Conservation (phyloP, 2,888 invertebrate genomes). For the Melanotus villosus region DNA sequence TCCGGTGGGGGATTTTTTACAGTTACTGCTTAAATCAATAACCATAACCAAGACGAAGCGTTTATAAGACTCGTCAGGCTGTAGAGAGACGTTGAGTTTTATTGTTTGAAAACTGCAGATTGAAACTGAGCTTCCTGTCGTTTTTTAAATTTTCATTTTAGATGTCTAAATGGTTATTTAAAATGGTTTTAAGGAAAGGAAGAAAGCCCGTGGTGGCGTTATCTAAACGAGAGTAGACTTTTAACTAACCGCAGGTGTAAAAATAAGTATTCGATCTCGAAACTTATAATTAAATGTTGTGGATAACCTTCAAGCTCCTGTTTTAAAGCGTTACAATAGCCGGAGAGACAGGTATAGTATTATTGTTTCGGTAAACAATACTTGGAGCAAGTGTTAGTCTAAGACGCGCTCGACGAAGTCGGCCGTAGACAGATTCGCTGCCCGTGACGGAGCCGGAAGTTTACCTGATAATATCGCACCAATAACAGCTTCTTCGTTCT, state of each 20-base stretch:
- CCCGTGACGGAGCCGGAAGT: slow-evolving; percentile 53
- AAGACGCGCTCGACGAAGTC: slow-evolving; percentile 53
- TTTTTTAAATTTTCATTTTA: too few species aligned
- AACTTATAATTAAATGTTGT: slow-evolving; percentile 22
- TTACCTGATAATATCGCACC: slow-evolving; percentile 53
- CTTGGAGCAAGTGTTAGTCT: slow-evolving; percentile 33
- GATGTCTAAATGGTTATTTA: too few species aligned
- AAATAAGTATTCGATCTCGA: slow-evolving; percentile 20
- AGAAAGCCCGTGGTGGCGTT: too few species aligned
- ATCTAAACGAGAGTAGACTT: too few species aligned
- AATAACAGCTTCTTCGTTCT: slow-evolving; percentile 42
- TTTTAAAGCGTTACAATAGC: slow-evolving; percentile 31
- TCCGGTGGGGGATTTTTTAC: slow-evolving; percentile 39
- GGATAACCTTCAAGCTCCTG: slow-evolving; percentile 32
- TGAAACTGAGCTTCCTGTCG: not conserved
- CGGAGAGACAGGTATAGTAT: slow-evolving; percentile 30
- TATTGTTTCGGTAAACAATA: slow-evolving; percentile 43
- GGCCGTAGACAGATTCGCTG: slow-evolving; percentile 52
- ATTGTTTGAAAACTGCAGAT: not conserved
- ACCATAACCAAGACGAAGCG: slow-evolving; percentile 10
- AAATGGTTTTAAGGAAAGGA: too few species aligned
- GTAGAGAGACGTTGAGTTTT: too few species aligned
- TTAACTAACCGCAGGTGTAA: too few species aligned
- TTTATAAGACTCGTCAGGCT: not conserved
- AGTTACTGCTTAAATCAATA: slow-evolving; percentile 26